Percentiles rank a stretch among this genome's conserved stretches.
Conservation (phyloP, 2,113 vertebrate species). For the Corapipo altera region DNA sequence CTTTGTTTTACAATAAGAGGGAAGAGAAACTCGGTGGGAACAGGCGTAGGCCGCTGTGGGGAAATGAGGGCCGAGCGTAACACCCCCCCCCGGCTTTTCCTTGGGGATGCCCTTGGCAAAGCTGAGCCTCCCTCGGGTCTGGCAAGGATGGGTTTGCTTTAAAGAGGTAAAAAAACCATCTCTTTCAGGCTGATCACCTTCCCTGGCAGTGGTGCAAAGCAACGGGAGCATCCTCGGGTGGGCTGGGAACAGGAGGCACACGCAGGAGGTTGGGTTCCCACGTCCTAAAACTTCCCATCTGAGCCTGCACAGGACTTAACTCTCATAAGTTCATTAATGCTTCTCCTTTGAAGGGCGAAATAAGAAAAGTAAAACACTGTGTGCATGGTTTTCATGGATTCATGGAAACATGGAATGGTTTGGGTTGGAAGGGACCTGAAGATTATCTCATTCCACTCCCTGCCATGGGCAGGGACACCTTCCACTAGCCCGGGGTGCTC, state of each 20-base stretch:
- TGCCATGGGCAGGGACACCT: not conserved
- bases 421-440: not conserved
- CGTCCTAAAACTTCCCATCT: accelerated
- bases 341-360: no score
- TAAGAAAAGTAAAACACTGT: accelerated
- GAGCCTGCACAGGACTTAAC: accelerated
- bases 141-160: accelerated
- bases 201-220: not conserved
- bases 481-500: not conserved
- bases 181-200: accelerated
- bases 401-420: not conserved
- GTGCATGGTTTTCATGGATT: not conserved
- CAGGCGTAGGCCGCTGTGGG: not conserved
- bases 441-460: accelerated
- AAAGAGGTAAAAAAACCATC: not conserved
- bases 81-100: not conserved
- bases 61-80: not conserved
- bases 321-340: accelerated
- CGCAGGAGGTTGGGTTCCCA: accelerated
- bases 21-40: slow-evolving; percentile 35
- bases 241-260: not conserved
- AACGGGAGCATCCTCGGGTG: accelerated
- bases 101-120: not conserved
- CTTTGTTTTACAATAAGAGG: slow-evolving; percentile 24
- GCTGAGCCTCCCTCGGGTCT: not conserved